These are phyloP conservation scores for Aviceda subcristata DNA, from an alignment of 2,113 vertebrate genomes.

Conservation along the genomic window DNA sequence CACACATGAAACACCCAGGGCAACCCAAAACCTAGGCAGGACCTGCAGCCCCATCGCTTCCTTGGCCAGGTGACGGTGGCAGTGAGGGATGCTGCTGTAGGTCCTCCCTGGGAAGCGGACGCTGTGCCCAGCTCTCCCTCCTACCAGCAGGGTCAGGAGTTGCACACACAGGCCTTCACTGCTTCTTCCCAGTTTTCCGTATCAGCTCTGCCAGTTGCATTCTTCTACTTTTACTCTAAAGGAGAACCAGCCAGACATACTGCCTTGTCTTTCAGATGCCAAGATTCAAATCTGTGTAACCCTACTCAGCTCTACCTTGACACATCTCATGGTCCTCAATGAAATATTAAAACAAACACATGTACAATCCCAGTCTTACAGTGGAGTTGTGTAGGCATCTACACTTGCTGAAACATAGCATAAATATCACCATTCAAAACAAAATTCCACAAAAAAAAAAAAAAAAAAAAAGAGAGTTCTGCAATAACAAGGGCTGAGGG, in stretches of 20 bases:
- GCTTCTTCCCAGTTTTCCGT: not conserved
- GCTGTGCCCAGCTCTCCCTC: not conserved
- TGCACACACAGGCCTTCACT: not conserved
- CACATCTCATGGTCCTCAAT: not conserved
- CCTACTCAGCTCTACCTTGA: not conserved
- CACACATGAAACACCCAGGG: not conserved
- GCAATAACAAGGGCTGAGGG: not conserved
- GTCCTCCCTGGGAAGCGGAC: not conserved
- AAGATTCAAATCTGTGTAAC: not conserved
- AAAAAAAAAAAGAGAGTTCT: not conserved
- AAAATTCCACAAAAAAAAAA: not conserved
- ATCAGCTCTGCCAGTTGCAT: not conserved
- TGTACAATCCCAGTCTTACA: not conserved
- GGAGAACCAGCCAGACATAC: not conserved
- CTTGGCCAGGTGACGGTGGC: not conserved
- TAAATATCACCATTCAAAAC: not conserved
- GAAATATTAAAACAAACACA: not conserved
- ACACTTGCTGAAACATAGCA: not conserved
- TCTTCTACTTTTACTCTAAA: not conserved
- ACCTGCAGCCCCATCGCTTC: fast-evolving
- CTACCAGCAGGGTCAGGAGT: not conserved
- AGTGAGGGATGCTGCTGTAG: not conserved
- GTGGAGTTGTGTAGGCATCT: not conserved
- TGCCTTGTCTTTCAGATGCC: not conserved
- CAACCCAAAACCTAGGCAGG: not conserved